These are phyloP conservation scores for Psittacula cyanocephala DNA, from an alignment of 2,113 vertebrate genomes.

Conservation along the genomic window DNA sequence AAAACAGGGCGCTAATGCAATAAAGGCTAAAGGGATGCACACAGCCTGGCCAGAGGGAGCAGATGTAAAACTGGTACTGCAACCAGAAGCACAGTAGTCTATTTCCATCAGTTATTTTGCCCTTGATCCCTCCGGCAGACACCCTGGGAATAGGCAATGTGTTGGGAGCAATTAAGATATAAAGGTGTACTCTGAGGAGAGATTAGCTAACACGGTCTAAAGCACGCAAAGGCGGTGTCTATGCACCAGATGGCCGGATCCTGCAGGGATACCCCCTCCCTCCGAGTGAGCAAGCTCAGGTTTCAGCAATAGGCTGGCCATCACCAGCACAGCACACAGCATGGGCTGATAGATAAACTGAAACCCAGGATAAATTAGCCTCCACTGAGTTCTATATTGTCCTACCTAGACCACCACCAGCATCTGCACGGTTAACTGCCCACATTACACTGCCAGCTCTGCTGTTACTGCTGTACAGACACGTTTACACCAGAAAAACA, in stretches of 20 bases:
- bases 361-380: neutral
- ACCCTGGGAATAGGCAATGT: neutral
- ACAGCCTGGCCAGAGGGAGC: neutral
- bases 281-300: neutral
- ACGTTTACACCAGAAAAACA: neutral
- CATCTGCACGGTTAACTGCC: neutral
- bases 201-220: neutral
- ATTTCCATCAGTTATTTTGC: neutral
- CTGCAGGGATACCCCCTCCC: neutral
- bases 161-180: neutral
- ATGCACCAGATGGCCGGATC: neutral
- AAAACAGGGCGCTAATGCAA: neutral
- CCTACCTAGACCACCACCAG: neutral
- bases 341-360: neutral
- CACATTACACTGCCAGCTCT: neutral
- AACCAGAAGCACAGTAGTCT: neutral
- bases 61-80: rapidly evolving
- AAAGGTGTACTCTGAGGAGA: neutral
- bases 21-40: neutral
- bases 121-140: neutral
- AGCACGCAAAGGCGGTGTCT: rapidly evolving
- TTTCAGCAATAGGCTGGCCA: neutral
- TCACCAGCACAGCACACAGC: neutral
- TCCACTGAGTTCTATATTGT: neutral
- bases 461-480: neutral